Base-by-base conservation (phyloP, 2,797 vertebrate species). In the Melanotaenia pygmaea region DNA sequence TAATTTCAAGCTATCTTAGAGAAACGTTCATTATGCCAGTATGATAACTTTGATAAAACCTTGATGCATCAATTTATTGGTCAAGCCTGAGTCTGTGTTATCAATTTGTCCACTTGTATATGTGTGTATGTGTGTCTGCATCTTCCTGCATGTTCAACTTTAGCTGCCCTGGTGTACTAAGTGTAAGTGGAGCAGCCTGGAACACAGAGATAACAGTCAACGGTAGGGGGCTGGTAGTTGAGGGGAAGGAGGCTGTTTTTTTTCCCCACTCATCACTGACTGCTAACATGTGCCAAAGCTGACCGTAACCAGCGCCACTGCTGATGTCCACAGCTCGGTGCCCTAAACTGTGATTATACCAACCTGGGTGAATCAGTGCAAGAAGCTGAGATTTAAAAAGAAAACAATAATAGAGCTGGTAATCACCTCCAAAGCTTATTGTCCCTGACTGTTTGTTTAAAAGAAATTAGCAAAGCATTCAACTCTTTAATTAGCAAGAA, bases 181-280 rank as follows among this genome's bases (percentile, higher is more conserved):
- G 89, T 92, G 84, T 80, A 81, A 82, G 82, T 73, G 72, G 83
- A 83, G 87, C 81, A 84, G 91, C 90, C 91, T 91, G 92, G 71
- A 88, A 89, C 86, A 82, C 54, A 70, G 86, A 90, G 91, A 93
- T 93, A 93, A 91, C 87, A 86, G 92, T 79, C 76, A 81, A 77
- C 59, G 35, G 75, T 26, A 30, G 65, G 63, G 67, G 68, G 71
- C 28, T 34, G 37, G 35, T 65, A 2, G 47, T 16, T 24, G 56
- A 38, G 56, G 24, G 59, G 63, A 38, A 58, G 67, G 12, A 62
- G 26, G 10, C 58, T 13, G 45, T 88, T 90, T 87, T 79, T 79
- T 86, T 76, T 77, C 73, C 10, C n/a, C n/a, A 10, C 87, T 83
- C 82, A 61, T 69, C 71, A 38, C 12, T 47, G 40, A 64, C 24